Evolutionary conservation across 1,140 invertebrate genomes (phyloP).

Genomic region (Saccostrea glomerata): DNA sequence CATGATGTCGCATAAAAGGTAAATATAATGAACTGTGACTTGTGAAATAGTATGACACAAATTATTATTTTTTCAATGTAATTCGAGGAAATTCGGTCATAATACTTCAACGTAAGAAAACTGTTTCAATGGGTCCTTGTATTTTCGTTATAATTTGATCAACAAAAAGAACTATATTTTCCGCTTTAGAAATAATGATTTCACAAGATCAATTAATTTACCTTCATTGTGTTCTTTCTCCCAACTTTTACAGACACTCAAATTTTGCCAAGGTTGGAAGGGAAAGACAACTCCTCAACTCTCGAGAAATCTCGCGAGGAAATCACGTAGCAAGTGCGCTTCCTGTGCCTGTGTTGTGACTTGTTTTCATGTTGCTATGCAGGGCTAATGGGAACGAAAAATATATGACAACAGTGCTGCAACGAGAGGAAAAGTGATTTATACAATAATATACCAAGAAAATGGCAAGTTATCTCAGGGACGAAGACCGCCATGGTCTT

Average conservation of each 20-base stretch:
- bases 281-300: not conserved
- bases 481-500: conserved; percentile 58
- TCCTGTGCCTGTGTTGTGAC: conserved; percentile 49
- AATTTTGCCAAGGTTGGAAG: not conserved
- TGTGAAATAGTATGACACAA: too few relatives aligned
- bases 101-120: too few relatives aligned
- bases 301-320: conserved; percentile 39
- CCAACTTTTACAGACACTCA: not conserved
- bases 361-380: conserved; percentile 59
- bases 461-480: conserved; percentile 65
- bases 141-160: too few relatives aligned
- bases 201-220: too few relatives aligned
- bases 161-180: too few relatives aligned
- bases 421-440: not conserved
- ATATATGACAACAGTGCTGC: conserved; percentile 42
- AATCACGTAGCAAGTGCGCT: conserved; percentile 50
- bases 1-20: too few relatives aligned
- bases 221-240: not conserved
- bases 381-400: conserved; percentile 50
- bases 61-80: too few relatives aligned
- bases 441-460: conserved; percentile 28
- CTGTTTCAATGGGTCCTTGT: too few relatives aligned
- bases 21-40: too few relatives aligned
- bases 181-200: too few relatives aligned
- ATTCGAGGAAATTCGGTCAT: too few relatives aligned